These are phyloP conservation scores for Chamaetylas fuelleborni DNA, from an alignment of 2,113 vertebrate genomes.

Conservation along the genomic window DNA sequence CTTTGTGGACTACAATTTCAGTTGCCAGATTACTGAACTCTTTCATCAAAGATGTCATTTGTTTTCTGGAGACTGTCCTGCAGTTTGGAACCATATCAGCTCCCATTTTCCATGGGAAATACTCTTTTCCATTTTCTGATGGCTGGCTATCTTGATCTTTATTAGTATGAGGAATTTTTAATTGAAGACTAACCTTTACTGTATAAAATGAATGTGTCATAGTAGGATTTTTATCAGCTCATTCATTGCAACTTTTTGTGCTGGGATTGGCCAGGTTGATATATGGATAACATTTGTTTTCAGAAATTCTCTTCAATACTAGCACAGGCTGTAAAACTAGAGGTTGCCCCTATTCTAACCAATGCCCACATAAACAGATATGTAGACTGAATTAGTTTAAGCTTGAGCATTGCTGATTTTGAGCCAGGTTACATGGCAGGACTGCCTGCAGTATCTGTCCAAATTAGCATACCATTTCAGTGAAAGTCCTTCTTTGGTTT, in stretches of 20 bases:
- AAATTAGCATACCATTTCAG: constrained; percentile 28
- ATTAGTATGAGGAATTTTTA: neutral
- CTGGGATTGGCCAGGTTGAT: neutral
- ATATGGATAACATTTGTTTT: neutral
- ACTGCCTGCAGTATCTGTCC: neutral
- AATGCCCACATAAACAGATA: neutral
- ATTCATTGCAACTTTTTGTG: neutral
- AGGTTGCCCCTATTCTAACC: neutral
- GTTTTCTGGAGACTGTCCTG: neutral
- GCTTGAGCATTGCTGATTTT: constrained; percentile 2
- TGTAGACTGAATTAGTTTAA: neutral
- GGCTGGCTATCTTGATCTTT: neutral
- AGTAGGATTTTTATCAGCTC: neutral
- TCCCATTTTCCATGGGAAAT: neutral
- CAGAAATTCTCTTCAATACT: neutral
- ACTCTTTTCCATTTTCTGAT: neutral
- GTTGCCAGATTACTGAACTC: neutral
- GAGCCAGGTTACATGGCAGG: constrained; percentile 25
- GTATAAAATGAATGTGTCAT: neutral
- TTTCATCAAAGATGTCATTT: neutral
- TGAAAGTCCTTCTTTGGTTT: neutral
- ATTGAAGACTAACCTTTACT: neutral
- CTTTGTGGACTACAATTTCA: neutral
- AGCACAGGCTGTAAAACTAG: neutral
- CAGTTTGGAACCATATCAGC: neutral